Percentiles rank a stretch among this genome's conserved stretches.
These are phyloP conservation scores for Archocentrus centrarchus DNA, from an alignment of 2,113 vertebrate genomes.

Conservation along the genomic window DNA sequence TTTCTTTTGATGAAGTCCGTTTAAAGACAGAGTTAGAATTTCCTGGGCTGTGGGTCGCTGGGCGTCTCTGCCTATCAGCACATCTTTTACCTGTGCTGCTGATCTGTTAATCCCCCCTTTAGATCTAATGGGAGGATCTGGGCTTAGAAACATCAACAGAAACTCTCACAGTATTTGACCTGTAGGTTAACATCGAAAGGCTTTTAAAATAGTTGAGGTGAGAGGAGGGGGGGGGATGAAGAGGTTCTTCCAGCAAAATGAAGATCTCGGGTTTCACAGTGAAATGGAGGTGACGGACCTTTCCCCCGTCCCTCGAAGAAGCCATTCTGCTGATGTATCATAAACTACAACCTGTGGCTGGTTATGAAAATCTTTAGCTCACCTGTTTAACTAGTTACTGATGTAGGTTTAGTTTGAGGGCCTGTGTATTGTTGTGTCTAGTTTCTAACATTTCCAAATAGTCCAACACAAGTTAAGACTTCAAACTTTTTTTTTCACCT, in stretches of 20 bases:
- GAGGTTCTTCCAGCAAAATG: background rate
- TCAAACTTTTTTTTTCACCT: background rate
- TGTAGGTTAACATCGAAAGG: constrained; percentile 25
- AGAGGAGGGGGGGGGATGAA: background rate
- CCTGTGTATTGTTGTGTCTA: background rate
- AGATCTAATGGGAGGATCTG: constrained; percentile 22
- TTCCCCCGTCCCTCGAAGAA: constrained; percentile 8
- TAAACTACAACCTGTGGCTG: background rate
- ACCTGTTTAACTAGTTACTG: background rate
- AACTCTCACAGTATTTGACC: constrained; percentile 35
- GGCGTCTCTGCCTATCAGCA: background rate
- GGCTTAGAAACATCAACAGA: constrained; percentile 16
- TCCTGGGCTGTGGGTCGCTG: background rate
- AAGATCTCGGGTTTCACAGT: constrained; percentile 30
- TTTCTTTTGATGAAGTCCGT: background rate
- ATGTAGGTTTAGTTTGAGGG: background rate
- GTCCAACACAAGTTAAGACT: background rate
- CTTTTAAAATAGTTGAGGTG: constrained; percentile 45
- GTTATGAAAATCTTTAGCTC: background rate
- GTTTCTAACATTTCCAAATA: background rate
- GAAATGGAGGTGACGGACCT: background rate
- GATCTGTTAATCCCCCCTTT: constrained; percentile 26
- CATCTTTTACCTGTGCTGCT: constrained; percentile 3
- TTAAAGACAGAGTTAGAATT: background rate
- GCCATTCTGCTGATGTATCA: background rate